Conservation (phyloP, 1,140 invertebrate species). For the Amyelois transitella region DNA sequence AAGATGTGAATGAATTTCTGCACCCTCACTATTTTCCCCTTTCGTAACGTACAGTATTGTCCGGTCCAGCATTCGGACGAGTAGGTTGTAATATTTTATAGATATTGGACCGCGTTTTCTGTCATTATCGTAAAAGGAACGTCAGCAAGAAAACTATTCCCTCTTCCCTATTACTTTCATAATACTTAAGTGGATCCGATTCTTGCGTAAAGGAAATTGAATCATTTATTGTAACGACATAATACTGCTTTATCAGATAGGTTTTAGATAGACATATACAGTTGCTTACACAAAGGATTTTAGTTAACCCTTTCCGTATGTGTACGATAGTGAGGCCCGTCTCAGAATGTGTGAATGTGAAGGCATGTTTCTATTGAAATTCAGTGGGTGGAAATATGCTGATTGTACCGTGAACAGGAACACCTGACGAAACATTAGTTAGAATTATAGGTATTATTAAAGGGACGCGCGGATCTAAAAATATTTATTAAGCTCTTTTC, state of each 20-base stretch:
- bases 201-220: constrained; percentile 69
- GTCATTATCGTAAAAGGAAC: constrained; percentile 70
- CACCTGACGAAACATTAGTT: no score
- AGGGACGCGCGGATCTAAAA: no score
- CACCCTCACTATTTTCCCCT: not conserved
- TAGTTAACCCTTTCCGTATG: constrained; percentile 18
- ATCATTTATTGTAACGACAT: constrained; percentile 69
- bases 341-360: not conserved
- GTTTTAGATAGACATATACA: constrained; percentile 49
- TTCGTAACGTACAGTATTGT: constrained; percentile 6
- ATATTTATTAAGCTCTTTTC: no score
- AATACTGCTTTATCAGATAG: constrained; percentile 64
- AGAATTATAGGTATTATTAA: no score
- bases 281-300: constrained; percentile 27
- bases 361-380: constrained; percentile 2
- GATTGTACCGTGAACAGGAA: not conserved
- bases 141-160: constrained; percentile 72
- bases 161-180: constrained; percentile 66
- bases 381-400: not conserved
- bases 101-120: constrained; percentile 66
- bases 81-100: constrained; percentile 61
- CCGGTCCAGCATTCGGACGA: constrained; percentile 21
- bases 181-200: constrained; percentile 71
- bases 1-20: not conserved
- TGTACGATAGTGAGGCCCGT: not conserved